Evolutionary conservation across 2,888 invertebrate species (phyloP).

Genomic region (Cerastis rubricosa): DNA sequence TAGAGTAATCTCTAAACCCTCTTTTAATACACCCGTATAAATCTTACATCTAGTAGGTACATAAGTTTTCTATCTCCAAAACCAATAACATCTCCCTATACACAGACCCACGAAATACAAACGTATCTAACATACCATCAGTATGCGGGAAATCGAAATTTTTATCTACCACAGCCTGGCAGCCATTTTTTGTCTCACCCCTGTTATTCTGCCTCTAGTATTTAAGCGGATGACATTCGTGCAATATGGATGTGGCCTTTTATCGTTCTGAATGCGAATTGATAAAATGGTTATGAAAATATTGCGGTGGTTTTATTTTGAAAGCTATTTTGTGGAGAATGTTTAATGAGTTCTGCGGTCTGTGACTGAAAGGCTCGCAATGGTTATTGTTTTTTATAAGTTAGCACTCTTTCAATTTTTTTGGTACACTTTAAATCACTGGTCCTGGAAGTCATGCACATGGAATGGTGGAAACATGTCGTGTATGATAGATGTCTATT

Average conservation of each 20-base stretch:
- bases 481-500: too few species aligned
- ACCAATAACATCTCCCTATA: slow-evolving; percentile 31
- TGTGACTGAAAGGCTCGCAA: slow-evolving; percentile 5
- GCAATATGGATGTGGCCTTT: slow-evolving; percentile 39
- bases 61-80: not conserved
- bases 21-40: not conserved
- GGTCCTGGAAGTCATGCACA: not conserved
- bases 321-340: slow-evolving; percentile 16
- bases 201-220: slow-evolving; percentile 31
- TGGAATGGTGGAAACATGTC: not conserved
- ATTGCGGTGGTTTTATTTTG: slow-evolving; percentile 15
- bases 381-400: not conserved
- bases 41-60: too few species aligned
- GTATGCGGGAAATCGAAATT: slow-evolving; percentile 55
- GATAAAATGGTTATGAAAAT: slow-evolving; percentile 44
- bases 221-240: slow-evolving; percentile 25
- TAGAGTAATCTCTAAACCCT: not conserved
- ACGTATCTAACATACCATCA: slow-evolving; percentile 52
- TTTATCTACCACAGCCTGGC: slow-evolving; percentile 51
- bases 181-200: slow-evolving; percentile 23
- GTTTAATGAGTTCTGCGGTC: slow-evolving; percentile 15
- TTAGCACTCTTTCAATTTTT: not conserved
- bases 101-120: slow-evolving; percentile 20
- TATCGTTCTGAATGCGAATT: slow-evolving; percentile 32
- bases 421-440: not conserved